phyloP scores from a whole-genome alignment of 2,797 vertebrate species.

The Cynodonichthys magdalenae region DNA sequence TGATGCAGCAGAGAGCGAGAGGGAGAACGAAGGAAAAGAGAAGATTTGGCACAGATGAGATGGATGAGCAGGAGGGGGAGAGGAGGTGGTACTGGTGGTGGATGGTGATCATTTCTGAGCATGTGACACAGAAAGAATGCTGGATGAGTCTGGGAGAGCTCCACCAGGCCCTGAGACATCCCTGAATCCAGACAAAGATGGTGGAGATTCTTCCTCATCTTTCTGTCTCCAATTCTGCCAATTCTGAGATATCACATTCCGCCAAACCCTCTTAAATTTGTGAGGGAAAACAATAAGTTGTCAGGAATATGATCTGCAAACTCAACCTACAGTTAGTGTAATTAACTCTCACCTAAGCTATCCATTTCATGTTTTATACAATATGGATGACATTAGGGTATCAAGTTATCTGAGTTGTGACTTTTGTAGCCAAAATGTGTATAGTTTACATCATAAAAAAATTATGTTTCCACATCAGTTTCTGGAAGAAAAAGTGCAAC shows the following conservation, averaged over 20 bases:
- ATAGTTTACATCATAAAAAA: too few species aligned
- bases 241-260: conserved; percentile 27
- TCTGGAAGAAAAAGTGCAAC: conserved; percentile 3
- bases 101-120: conserved; percentile 47
- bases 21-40: conserved; percentile 53
- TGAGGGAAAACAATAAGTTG: background rate
- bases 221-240: conserved; percentile 25
- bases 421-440: conserved; percentile 13
- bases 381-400: conserved; percentile 4
- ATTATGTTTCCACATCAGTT: conserved; percentile 19
- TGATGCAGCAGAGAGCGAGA: conserved; percentile 73
- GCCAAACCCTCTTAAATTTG: conserved; percentile 12
- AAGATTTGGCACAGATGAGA: conserved; percentile 64
- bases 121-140: conserved; percentile 58
- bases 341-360: background rate
- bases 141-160: conserved; percentile 53
- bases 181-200: conserved; percentile 55
- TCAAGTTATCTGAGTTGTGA: conserved; percentile 2
- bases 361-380: background rate
- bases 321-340: background rate
- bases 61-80: conserved; percentile 24
- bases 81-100: conserved; percentile 1
- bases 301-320: conserved; percentile 3
- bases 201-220: conserved; percentile 47
- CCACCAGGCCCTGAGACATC: conserved; percentile 52